A percentile compares a stretch with the other conserved stretches of the same genome.
Evolutionary conservation across 2,797 vertebrate genomes (phyloP).

Genomic region (Chromis chromis): DNA sequence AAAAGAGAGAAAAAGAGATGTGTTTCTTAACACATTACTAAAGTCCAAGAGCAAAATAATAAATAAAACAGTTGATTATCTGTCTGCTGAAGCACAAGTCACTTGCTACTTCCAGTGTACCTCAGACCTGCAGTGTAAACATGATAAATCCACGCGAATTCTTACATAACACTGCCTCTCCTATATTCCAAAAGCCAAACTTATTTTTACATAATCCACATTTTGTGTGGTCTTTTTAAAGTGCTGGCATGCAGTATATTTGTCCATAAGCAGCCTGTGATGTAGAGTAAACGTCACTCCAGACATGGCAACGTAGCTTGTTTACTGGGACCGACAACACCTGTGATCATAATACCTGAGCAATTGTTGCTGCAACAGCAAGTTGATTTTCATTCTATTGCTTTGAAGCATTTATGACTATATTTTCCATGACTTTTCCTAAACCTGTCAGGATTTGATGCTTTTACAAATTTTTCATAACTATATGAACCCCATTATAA

Average conservation of each 20-base stretch:
- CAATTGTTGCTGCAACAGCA: neutral
- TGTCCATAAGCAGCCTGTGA: neutral
- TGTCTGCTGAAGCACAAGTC: neutral
- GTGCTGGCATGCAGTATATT: neutral
- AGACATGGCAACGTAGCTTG: neutral
- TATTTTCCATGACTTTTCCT: too few species aligned
- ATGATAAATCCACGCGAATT: neutral
- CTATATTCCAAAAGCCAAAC: neutral
- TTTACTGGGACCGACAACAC: neutral
- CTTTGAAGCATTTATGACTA: neutral
- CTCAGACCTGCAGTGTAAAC: neutral
- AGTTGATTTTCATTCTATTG: neutral
- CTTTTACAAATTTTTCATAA: neutral
- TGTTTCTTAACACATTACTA: neutral
- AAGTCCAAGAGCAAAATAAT: neutral
- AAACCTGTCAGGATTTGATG: neutral
- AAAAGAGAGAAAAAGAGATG: neutral
- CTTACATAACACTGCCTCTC: neutral
- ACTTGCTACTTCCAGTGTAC: neutral
- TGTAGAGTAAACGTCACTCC: neutral
- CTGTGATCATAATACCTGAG: too few species aligned
- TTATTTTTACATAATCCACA: neutral
- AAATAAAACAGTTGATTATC: neutral
- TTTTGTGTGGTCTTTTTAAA: neutral
- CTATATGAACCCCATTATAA: too few species aligned